phyloP scores from a whole-genome alignment of 1,140 invertebrate species.

The Bombus balteatus region DNA sequence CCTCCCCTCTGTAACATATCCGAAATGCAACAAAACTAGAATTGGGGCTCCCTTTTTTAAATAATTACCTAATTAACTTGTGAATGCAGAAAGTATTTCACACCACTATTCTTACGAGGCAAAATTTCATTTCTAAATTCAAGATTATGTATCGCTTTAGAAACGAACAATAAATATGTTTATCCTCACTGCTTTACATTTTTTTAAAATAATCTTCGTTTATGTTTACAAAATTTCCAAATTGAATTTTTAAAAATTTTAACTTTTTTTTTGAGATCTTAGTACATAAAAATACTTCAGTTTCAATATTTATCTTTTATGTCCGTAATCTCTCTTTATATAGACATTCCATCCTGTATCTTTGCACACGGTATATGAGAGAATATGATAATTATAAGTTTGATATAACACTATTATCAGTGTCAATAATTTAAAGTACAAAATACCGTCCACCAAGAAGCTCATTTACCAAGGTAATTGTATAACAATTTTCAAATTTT shows the following conservation, averaged over 20 bases:
- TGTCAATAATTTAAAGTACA: not conserved
- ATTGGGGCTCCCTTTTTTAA: too few species aligned
- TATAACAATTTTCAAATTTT: slow-evolving; percentile 8
- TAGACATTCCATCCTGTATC: not conserved
- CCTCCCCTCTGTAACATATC: too few species aligned
- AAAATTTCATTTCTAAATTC: not conserved
- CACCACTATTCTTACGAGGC: not conserved
- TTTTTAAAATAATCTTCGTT: not conserved
- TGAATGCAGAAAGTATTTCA: not conserved
- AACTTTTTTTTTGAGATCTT: not conserved
- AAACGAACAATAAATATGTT: not conserved
- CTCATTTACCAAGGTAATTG: not conserved
- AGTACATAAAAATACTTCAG: not conserved
- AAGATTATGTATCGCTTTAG: not conserved
- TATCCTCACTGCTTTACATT: not conserved
- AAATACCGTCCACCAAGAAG: not conserved
- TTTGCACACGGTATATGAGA: too few species aligned
- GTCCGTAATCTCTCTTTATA: not conserved
- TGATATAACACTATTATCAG: not conserved
- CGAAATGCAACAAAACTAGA: too few species aligned
- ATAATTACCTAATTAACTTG: too few species aligned
- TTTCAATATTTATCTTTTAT: not conserved
- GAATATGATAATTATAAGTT: not conserved
- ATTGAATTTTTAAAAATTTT: not conserved
- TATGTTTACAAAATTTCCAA: not conserved